Evolutionary conservation across 2,888 invertebrate species (phyloP).

Genomic region (Noctua janthe): DNA sequence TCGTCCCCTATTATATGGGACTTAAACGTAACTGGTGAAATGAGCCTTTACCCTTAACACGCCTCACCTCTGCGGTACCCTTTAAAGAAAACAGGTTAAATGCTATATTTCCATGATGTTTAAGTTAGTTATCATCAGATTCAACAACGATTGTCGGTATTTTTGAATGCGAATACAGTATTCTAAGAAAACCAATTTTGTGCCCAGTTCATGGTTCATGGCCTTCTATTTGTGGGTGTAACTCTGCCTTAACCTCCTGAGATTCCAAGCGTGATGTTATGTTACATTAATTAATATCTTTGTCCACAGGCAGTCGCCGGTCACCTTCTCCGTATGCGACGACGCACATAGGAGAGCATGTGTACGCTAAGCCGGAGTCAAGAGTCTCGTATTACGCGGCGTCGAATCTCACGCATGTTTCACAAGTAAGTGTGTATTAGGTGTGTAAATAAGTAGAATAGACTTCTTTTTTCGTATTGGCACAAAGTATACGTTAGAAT

Average conservation of each 20-base stretch:
- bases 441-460: not conserved
- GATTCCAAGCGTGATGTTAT: not conserved
- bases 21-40: not conserved
- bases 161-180: not conserved
- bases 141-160: not conserved
- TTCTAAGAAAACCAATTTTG: not conserved
- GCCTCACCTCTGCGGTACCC: not conserved
- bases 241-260: not conserved
- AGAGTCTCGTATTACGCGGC: constrained; percentile 94
- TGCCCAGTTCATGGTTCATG: not conserved
- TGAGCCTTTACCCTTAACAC: not conserved
- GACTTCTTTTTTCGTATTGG: too few species aligned
- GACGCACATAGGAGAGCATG: constrained; percentile 90
- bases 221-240: not conserved
- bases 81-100: not conserved
- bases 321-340: constrained; percentile 94
- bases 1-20: not conserved
- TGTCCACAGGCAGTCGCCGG: constrained; percentile 82
- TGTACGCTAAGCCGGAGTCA: constrained; percentile 91
- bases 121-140: not conserved
- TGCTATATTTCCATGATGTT: not conserved
- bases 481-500: too few species aligned
- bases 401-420: constrained; percentile 94
- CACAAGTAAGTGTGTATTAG: constrained; percentile 89
- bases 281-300: not conserved